phyloP scores from a whole-genome alignment of 2,113 vertebrate genomes.

The Thinocorus orbignyianus region DNA sequence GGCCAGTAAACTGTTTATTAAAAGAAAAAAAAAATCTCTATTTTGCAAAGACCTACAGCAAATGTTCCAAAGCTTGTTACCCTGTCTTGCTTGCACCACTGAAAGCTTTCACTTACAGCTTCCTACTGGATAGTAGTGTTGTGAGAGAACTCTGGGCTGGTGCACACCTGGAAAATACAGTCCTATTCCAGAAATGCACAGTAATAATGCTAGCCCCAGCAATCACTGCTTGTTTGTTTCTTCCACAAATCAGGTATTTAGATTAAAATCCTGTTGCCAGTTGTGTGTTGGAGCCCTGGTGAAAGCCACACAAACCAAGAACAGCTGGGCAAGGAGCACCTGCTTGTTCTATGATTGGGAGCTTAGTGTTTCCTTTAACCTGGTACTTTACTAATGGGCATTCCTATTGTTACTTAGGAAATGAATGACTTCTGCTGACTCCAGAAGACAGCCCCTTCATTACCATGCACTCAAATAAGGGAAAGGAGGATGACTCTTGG shows the following conservation, averaged over 20 bases:
- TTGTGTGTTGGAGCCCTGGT: neutral
- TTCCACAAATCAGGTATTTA: neutral
- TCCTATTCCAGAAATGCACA: neutral
- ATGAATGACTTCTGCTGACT: neutral
- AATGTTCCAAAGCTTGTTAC: neutral
- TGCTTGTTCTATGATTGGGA: neutral
- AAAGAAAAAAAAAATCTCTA: neutral
- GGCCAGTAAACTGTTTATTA: neutral
- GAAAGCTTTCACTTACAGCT: neutral
- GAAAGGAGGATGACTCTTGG: neutral
- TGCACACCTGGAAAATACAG: neutral
- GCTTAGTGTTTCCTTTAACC: neutral
- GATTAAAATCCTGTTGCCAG: neutral
- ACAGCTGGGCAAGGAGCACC: neutral
- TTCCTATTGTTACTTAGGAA: neutral
- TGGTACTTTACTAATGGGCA: neutral
- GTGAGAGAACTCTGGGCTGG: neutral
- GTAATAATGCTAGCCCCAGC: neutral
- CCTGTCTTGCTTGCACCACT: no score
- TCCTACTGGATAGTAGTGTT: neutral
- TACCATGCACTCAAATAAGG: neutral
- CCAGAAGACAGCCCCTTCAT: neutral
- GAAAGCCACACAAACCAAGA: neutral
- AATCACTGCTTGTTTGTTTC: neutral
- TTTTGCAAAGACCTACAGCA: neutral